These are phyloP conservation scores for Drosophila niveifrons DNA, from an alignment of 2,888 invertebrate species.

Conservation along the genomic window DNA sequence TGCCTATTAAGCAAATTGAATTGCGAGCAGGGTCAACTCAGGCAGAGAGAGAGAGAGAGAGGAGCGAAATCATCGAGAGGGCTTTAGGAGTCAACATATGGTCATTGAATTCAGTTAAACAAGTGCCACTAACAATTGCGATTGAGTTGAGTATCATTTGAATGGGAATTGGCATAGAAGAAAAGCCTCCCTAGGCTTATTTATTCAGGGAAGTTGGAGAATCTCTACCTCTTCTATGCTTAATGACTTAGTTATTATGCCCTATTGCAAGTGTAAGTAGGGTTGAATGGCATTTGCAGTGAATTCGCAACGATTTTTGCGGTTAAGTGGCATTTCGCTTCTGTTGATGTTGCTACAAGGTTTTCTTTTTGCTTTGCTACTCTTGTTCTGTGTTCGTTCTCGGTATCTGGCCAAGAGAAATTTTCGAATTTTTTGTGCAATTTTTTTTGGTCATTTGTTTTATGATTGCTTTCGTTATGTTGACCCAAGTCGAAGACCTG, in stretches of 20 bases:
- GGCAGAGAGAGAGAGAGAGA: neutral
- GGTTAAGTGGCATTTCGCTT: conserved; percentile 55
- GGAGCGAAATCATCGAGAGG: conserved; percentile 16
- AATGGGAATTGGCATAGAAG: neutral
- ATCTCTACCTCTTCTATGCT: conserved; percentile 11
- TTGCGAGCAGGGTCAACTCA: conserved; percentile 25
- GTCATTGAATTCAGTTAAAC: conserved; percentile 38
- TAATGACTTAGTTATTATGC: conserved; percentile 57
- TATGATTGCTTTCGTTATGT: conserved; percentile 61
- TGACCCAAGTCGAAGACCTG: conserved; percentile 21
- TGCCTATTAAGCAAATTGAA: conserved; percentile 59
- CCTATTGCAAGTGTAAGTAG: conserved; percentile 42
- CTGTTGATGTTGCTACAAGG: conserved; percentile 26
- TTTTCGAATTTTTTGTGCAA: conserved; percentile 35
- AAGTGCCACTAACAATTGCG: conserved; percentile 13
- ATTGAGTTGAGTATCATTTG: conserved; percentile 15
- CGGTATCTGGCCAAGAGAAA: conserved; percentile 22
- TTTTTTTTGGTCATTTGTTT: conserved; percentile 53
- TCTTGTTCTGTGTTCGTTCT: neutral
- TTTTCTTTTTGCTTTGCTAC: neutral
- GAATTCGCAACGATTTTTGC: conserved; percentile 51
- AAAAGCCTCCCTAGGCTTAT: neutral
- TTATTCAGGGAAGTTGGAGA: neutral
- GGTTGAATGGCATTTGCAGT: conserved; percentile 29
- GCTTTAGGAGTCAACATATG: conserved; percentile 40